Evolutionary conservation across 2,113 vertebrate species (phyloP), one percentile per base, ranked within the genome.

Genomic region (Morone saxatilis): DNA sequence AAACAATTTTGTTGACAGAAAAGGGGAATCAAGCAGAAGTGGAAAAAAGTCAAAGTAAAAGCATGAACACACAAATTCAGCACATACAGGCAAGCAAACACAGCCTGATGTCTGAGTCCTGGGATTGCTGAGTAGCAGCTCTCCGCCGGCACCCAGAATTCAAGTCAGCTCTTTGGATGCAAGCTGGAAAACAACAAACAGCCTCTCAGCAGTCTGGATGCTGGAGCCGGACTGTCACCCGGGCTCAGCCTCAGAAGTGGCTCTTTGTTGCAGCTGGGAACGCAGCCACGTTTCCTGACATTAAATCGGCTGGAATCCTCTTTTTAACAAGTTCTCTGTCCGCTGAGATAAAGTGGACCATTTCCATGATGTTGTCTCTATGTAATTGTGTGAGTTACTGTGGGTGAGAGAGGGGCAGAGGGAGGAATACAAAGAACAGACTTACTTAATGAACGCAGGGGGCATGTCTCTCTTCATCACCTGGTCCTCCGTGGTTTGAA

Each of bases 401-500:
- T 43, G 86, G 76, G 54, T 25, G 61, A 54, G 60, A 75, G 53
- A 73, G 13, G 13, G 40, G 70, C 40, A 63, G 53, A 25, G 1
- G 31, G 53, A 66, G 47, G 4, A 1, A 19, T 4, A 50, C 53
- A 57, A 36, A 41, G 31, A 61, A 65, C 60, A 73, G 69, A 71
- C 96, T 97, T 93, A 99, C 98, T 99, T 99, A 94, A 99, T 99
- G 94, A 99, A 99, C 0, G 98, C 98, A 67, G 98, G 97, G 76
- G 98, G 98, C 98, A 99, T 99, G 94, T 99, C 98, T 90, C 98
- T 96, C 94, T 98, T 99, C 97, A 99, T 97, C 92, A 99, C 95
- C 94, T 99, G 98, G 93, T 99, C 98, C 89, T 99, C 98, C 0
- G 98, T 99, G 79, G 98, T 99, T 93, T 99, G 98, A 79, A 99